Evolutionary conservation across 2,797 vertebrate species (phyloP).

Genomic region (Enteromius radiatus): DNA sequence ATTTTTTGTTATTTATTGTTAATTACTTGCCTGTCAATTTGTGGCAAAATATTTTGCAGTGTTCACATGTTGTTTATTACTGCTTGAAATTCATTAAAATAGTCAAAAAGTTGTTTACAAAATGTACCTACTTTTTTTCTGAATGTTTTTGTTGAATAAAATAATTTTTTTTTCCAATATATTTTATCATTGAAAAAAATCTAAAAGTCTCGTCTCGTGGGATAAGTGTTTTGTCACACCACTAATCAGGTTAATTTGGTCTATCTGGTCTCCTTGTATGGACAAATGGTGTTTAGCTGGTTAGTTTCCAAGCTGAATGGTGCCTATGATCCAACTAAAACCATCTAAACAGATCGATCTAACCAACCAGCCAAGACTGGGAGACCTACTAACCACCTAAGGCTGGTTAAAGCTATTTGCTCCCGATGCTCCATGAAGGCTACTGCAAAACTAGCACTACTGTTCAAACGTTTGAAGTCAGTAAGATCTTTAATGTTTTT

Average conservation of each 20-base stretch:
- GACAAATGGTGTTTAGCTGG: not conserved
- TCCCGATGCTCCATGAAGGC: not conserved
- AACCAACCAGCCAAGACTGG: not conserved
- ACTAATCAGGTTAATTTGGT: not conserved
- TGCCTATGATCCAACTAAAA: not conserved
- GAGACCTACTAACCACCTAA: not conserved
- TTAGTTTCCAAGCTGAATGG: not conserved
- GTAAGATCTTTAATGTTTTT: not conserved
- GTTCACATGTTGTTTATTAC: too few species aligned
- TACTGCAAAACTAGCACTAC: not conserved
- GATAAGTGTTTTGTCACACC: too few species aligned
- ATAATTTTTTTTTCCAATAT: too few species aligned
- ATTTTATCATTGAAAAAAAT: too few species aligned
- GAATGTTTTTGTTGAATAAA: too few species aligned
- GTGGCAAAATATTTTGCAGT: too few species aligned
- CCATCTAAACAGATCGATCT: not conserved
- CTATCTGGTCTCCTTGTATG: not conserved
- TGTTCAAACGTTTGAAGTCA: not conserved
- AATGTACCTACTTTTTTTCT: too few species aligned
- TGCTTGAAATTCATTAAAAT: too few species aligned
- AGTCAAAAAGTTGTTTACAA: too few species aligned
- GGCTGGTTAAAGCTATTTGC: not conserved
- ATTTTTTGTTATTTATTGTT: too few species aligned
- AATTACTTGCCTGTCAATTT: too few species aligned
- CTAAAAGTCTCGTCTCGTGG: too few species aligned